Evolutionary conservation across 1,140 invertebrate species (phyloP).

Genomic region (Gonioctena quinquepunctata): DNA sequence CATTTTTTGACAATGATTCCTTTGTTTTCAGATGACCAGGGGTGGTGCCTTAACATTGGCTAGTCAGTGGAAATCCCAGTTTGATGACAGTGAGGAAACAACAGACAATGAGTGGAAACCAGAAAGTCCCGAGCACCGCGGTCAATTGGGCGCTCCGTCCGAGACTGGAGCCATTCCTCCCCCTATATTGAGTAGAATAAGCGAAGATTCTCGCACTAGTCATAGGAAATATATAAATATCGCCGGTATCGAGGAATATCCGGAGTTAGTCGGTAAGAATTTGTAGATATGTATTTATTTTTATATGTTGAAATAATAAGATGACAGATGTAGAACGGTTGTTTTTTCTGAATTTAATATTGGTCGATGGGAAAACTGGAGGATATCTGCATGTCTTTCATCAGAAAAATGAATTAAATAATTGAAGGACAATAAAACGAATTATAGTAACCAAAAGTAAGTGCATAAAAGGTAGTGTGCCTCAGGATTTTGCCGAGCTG

Average conservation of each 20-base stretch:
- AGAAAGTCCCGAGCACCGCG: slow-evolving; percentile 75
- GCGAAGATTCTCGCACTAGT: slow-evolving; percentile 61
- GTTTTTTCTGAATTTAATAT: too few relatives aligned
- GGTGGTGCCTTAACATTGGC: slow-evolving; percentile 79
- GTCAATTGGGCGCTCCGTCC: slow-evolving; percentile 27
- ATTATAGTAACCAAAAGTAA: too few relatives aligned
- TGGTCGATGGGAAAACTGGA: too few relatives aligned
- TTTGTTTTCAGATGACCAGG: slow-evolving; percentile 63
- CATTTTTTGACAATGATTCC: too few relatives aligned
- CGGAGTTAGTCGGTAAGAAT: slow-evolving; percentile 60
- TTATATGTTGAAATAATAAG: too few relatives aligned
- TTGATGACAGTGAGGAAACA: slow-evolving; percentile 89
- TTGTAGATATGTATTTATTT: too few relatives aligned
- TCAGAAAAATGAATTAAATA: too few relatives aligned
- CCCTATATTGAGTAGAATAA: slow-evolving; percentile 61
- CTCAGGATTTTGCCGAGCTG: too few relatives aligned
- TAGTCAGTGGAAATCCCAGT: slow-evolving; percentile 92
- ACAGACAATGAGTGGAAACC: slow-evolving; percentile 92
- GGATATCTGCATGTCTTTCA: too few relatives aligned
- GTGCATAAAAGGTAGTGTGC: too few relatives aligned
- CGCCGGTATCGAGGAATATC: slow-evolving; percentile 70
- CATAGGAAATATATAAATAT: slow-evolving; percentile 66
- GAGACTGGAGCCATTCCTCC: slow-evolving; percentile 46
- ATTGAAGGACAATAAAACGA: too few relatives aligned
- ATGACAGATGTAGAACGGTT: too few relatives aligned